phyloP scores from a whole-genome alignment of 2,113 vertebrate genomes.

The Benitochromis conjunctus region DNA sequence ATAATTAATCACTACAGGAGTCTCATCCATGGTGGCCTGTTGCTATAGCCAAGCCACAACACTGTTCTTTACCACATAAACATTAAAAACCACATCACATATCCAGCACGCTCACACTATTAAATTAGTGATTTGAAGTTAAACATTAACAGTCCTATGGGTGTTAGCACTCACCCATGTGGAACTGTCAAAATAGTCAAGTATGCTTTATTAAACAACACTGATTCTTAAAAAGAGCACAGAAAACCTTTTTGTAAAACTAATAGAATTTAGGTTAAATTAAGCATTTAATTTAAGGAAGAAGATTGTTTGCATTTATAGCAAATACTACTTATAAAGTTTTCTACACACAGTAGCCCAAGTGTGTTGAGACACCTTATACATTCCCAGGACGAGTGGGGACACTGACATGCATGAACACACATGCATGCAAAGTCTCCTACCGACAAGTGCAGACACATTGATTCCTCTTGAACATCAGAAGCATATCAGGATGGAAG shows the following conservation, averaged over 20 bases:
- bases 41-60: not conserved
- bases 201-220: not conserved
- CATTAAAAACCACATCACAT: not conserved
- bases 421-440: not conserved
- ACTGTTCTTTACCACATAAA: not conserved
- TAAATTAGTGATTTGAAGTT: not conserved
- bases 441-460: slow-evolving; percentile 45
- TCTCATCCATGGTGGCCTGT: not conserved
- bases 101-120: not conserved
- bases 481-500: slow-evolving; percentile 28
- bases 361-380: not conserved
- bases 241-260: not conserved
- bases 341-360: not conserved
- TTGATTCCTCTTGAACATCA: slow-evolving; percentile 22
- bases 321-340: not conserved
- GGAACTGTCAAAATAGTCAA: not conserved
- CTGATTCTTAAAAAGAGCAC: not conserved
- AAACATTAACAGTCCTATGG: not conserved
- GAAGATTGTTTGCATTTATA: not conserved
- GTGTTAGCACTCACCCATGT: not conserved
- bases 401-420: not conserved
- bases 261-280: not conserved
- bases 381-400: slow-evolving; percentile 9
- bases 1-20: not conserved
- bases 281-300: not conserved